Percentiles rank a stretch among this genome's conserved stretches.
Evolutionary conservation across 2,797 vertebrate genomes (phyloP).

Genomic region (Sebastes goodei): DNA sequence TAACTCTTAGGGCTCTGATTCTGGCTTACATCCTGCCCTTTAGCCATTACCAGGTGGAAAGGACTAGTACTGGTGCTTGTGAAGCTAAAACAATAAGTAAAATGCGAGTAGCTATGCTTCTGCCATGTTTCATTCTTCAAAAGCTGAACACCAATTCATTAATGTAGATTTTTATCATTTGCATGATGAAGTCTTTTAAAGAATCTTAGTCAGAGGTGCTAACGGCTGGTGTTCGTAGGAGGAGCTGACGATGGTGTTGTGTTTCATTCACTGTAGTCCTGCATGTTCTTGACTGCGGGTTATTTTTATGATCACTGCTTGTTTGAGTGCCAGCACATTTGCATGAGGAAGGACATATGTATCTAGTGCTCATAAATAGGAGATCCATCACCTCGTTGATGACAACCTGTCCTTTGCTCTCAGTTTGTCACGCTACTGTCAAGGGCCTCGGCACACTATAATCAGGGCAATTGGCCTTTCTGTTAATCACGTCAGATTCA

Average conservation of each 20-base stretch:
- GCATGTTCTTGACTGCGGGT: slow-evolving; percentile 52
- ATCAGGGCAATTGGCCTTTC: slow-evolving; percentile 1
- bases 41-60: neutral
- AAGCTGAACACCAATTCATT: slow-evolving; percentile 2
- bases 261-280: slow-evolving; percentile 44
- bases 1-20: slow-evolving; percentile 16
- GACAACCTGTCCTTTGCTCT: slow-evolving; percentile 57
- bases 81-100: neutral
- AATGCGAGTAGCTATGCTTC: neutral
- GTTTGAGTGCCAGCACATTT: slow-evolving; percentile 59
- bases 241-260: slow-evolving; percentile 38
- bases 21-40: slow-evolving; percentile 36
- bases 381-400: slow-evolving; percentile 65
- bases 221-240: neutral
- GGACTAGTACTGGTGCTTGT: neutral
- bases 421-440: slow-evolving; percentile 1
- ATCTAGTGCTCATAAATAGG: slow-evolving; percentile 50
- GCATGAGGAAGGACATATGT: slow-evolving; percentile 53
- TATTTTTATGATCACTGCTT: slow-evolving; percentile 72
- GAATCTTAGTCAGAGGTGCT: slow-evolving; percentile 6
- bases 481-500: slow-evolving; percentile 14
- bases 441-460: neutral
- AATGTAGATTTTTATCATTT: neutral
- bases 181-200: neutral
- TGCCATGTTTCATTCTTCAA: neutral